phyloP scores from a whole-genome alignment of 2,113 vertebrate genomes.

The Miniopterus natalensis region DNA sequence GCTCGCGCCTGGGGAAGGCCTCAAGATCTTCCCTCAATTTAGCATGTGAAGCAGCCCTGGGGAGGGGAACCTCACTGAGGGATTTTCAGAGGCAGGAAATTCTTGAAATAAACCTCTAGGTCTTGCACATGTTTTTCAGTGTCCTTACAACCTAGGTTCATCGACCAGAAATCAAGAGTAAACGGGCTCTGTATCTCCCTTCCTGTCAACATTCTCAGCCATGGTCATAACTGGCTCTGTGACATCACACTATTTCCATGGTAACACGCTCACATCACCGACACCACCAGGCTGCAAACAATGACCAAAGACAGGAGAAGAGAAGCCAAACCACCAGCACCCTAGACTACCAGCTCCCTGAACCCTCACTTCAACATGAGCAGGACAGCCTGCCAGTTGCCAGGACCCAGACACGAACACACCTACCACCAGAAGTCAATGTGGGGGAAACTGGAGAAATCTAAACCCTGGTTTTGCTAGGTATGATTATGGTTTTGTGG shows the following conservation, averaged over 20 bases:
- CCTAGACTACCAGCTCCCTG: not conserved
- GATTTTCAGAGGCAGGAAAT: conserved; percentile 68
- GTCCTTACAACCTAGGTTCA: conserved; percentile 76
- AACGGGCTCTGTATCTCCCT: not conserved
- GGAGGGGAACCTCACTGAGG: conserved; percentile 44
- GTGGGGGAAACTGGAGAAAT: fast-evolving
- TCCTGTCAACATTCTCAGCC: conserved; percentile 3
- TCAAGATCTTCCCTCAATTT: not conserved
- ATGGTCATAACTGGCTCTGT: conserved; percentile 13
- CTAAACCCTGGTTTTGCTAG: not conserved
- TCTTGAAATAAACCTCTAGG: conserved; percentile 63
- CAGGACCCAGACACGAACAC: not conserved
- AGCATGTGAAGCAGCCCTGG: conserved; percentile 7
- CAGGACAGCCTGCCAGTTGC: fast-evolving
- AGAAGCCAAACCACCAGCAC: not conserved
- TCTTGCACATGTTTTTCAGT: conserved; percentile 74
- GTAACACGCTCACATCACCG: not conserved
- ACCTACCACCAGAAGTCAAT: not conserved
- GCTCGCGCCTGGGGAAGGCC: not conserved
- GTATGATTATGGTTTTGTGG: not conserved
- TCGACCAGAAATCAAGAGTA: conserved; percentile 67
- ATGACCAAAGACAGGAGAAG: not conserved
- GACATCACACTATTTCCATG: conserved; percentile 55
- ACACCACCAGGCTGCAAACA: not conserved
- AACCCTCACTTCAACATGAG: not conserved